A percentile compares a stretch with the other conserved stretches of the same genome.
These are phyloP conservation scores for Oncopodura yosiiana DNA, from an alignment of 1,140 invertebrate species.

Conservation along the genomic window DNA sequence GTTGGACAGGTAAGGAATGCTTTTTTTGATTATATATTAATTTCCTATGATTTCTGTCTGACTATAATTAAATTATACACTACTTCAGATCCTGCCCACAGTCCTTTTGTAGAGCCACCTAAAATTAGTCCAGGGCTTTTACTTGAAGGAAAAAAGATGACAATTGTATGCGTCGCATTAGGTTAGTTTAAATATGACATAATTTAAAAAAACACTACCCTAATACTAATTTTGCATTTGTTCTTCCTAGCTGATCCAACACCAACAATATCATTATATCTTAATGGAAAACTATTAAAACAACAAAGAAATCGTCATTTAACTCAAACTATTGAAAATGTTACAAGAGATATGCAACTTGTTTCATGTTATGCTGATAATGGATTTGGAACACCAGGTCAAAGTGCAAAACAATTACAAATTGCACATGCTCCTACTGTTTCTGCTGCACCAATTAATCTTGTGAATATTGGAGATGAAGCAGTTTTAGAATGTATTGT, in stretches of 20 bases:
- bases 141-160: constrained; percentile 71
- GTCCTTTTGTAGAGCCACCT: constrained; percentile 71
- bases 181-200: too few relatives aligned
- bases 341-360: constrained; percentile 67
- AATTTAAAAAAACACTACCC: too few relatives aligned
- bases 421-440: constrained; percentile 66
- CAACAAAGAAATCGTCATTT: constrained; percentile 67
- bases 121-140: constrained; percentile 69
- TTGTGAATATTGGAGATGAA: constrained; percentile 58
- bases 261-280: constrained; percentile 68
- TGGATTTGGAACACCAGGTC: constrained; percentile 71
- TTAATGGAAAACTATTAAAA: constrained; percentile 59
- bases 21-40: too few relatives aligned
- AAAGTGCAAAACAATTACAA: constrained; percentile 60
- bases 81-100: constrained; percentile 74
- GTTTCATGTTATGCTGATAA: constrained; percentile 76
- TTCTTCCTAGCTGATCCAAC: too few relatives aligned
- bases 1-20: too few relatives aligned
- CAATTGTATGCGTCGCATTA: constrained; percentile 65
- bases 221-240: too few relatives aligned
- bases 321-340: constrained; percentile 68
- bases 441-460: constrained; percentile 60
- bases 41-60: too few relatives aligned
- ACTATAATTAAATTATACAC: too few relatives aligned
- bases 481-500: constrained; percentile 63